These are phyloP conservation scores for Fundulus diaphanus DNA, from an alignment of 2,797 vertebrate genomes.

Conservation along the genomic window DNA sequence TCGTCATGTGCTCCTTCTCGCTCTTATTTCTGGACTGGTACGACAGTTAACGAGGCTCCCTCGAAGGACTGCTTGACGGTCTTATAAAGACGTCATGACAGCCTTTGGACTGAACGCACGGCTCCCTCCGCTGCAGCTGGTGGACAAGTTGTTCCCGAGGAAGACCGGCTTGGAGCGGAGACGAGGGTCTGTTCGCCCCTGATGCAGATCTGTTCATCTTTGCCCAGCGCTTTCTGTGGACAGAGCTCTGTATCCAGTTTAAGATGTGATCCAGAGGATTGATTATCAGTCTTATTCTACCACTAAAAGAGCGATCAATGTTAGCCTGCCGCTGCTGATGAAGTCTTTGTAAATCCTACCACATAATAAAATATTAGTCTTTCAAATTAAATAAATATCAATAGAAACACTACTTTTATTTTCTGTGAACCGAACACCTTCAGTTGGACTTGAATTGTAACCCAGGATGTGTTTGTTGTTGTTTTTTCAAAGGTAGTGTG, in stretches of 20 bases:
- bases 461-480: conserved; percentile 25
- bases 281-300: conserved; percentile 17
- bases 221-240: conserved; percentile 14
- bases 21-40: conserved; percentile 99
- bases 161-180: conserved; percentile 19
- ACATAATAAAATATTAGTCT: neutral
- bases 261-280: conserved; percentile 3
- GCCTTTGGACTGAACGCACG: conserved; percentile 25
- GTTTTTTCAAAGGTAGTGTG: neutral
- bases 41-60: conserved; percentile 85
- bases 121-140: conserved; percentile 12
- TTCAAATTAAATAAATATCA: conserved; percentile 4
- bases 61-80: conserved; percentile 24
- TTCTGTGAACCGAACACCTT: conserved; percentile 39
- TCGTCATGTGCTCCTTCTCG: conserved; percentile 99
- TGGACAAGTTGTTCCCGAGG: conserved; percentile 13
- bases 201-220: conserved; percentile 14
- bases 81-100: conserved; percentile 16
- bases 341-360: conserved; percentile 15
- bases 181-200: conserved; percentile 10
- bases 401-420: conserved; percentile 31
- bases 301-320: conserved; percentile 24
- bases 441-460: neutral
- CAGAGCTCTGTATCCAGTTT: conserved; percentile 24
- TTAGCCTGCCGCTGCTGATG: neutral